Percentiles rank a stretch among this genome's conserved stretches.
Conservation (phyloP, 2,888 invertebrate genomes). For the Vesta saturnalis region DNA sequence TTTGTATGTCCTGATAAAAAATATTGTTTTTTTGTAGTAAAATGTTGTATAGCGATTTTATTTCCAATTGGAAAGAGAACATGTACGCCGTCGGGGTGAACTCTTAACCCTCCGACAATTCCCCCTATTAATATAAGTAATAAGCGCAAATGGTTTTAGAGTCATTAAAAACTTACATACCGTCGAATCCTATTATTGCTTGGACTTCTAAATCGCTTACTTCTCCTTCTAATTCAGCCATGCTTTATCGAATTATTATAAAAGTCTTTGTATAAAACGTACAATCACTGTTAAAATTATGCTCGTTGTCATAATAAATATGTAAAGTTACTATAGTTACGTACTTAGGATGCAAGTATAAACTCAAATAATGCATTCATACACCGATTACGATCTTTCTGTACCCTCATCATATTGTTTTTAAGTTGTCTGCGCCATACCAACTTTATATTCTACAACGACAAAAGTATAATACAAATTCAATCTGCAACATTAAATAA, state of each 20-base stretch:
- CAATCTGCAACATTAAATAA: no score
- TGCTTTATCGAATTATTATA: not conserved
- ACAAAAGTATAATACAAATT: no score
- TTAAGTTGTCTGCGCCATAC: no score
- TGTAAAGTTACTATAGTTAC: no score
- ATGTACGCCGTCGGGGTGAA: slow-evolving; percentile 78
- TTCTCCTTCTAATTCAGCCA: slow-evolving; percentile 58
- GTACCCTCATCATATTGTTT: no score
- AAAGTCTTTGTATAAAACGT: not conserved
- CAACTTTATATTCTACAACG: no score
- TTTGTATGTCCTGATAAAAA: slow-evolving; percentile 85
- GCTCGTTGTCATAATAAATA: no score
- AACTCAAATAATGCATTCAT: no score
- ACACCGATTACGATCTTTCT: no score
- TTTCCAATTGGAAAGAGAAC: slow-evolving; percentile 82
- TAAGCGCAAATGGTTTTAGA: not conserved
- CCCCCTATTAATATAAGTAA: no score
- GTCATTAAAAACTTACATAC: slow-evolving; percentile 63
- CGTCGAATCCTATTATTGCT: slow-evolving; percentile 85
- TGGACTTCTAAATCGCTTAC: slow-evolving; percentile 72
- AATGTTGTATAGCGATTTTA: slow-evolving; percentile 78
- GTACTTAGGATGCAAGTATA: no score
- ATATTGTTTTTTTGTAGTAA: slow-evolving; percentile 74
- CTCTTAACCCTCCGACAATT: slow-evolving; percentile 68
- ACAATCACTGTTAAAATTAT: no score